These are phyloP conservation scores for Pyrrhosoma nymphula DNA, from an alignment of 2,888 invertebrate genomes.

Conservation along the genomic window DNA sequence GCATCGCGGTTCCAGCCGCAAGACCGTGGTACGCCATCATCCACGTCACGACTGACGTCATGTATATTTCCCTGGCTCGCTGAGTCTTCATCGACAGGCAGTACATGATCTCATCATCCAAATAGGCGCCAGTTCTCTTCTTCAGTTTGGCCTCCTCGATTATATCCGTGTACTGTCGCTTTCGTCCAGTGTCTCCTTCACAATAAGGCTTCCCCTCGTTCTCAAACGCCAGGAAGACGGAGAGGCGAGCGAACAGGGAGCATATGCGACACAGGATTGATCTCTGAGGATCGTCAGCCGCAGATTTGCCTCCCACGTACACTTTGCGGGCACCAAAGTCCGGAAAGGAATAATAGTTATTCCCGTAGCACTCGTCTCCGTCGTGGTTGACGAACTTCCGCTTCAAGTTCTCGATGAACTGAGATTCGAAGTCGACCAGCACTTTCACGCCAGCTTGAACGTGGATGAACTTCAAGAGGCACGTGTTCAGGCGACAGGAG, in stretches of 20 bases:
- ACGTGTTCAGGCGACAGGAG: background rate
- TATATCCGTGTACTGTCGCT: background rate
- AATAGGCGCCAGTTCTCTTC: background rate
- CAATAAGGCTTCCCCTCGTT: background rate
- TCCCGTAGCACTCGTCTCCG: background rate
- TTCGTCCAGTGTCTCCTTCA: background rate
- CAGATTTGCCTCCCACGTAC: background rate
- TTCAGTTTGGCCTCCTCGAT: background rate
- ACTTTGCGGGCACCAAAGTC: background rate
- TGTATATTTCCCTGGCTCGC: background rate
- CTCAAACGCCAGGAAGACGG: background rate
- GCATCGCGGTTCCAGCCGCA: background rate
- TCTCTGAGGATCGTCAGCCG: background rate
- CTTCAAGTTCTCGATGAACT: background rate
- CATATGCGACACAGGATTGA: background rate
- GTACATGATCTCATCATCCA: background rate
- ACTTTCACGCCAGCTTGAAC: background rate
- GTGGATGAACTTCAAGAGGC: background rate
- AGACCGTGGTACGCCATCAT: background rate
- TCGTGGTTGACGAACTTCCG: background rate
- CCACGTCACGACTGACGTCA: background rate
- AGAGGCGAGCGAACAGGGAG: background rate
- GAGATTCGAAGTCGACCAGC: background rate
- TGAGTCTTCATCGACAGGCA: background rate
- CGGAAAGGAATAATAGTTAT: background rate